Base-by-base conservation (phyloP, 2,888 invertebrate species). In the Spialia ferax region DNA sequence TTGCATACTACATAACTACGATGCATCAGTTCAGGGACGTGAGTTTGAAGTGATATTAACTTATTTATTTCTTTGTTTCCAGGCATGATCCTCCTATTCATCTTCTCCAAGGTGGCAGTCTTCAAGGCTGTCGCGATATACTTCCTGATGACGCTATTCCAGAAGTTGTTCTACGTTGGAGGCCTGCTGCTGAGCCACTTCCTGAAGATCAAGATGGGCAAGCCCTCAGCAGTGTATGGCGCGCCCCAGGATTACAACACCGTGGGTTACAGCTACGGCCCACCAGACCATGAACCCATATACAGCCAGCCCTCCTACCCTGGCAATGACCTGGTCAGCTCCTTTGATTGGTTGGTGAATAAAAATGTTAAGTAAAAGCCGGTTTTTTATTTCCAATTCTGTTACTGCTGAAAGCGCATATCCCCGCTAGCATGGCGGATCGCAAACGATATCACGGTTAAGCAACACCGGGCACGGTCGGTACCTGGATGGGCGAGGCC, bases 251-350 rank as follows among this genome's bases (percentile, higher is more conserved):
- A 89, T 5, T 93, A 93, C 66, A 91, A 93, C 63, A 93, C 92
- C 0, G 76, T 93, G 0, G 91, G 93, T 1, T 93, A 92, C 73
- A 91, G 82, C 63, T 92, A 92, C n/a, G 91, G 90, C 0, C 83
- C 89, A 0, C 85, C 90, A 0, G 88, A 89, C 0, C 77, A 75
- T 1, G 89, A 91, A 22, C 77, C 78, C 0, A n/a, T 38, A 7
- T 77, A 81, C 42, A 72, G 78, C 50, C 71, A 78, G 2, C 81
- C 84, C 35, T 72, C 78, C 0, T 72, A 83, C 38, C 86, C 88
- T 0, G 82, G 81, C 50, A 73, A 83, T 0, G 89, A 90, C 55
- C 72, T 89, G 0, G 82, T 86, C 1, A 81, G 81, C 4, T 81
- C 85, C 0, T 80, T 88, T 2, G 80, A 80, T 59, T 90, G 90